Evolutionary conservation across 2,888 invertebrate genomes (phyloP).

Genomic region (Hedya salicella): DNA sequence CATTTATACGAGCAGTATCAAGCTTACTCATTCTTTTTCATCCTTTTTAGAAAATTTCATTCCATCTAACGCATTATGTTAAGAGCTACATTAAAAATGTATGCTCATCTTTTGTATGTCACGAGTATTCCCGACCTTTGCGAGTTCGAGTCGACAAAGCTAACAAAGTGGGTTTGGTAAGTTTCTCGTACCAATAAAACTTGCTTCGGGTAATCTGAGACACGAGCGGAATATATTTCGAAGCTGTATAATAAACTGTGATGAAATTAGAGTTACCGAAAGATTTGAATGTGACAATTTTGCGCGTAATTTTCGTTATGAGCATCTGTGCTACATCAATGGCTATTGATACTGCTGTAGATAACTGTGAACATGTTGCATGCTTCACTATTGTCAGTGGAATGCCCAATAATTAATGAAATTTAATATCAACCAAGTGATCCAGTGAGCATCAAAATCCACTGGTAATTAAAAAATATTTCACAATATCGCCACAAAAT

Average conservation of each 20-base stretch:
- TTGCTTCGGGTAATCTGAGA: conserved; percentile 56
- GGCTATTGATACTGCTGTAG: no score
- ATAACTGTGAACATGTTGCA: no score
- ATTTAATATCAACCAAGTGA: no score
- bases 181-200: conserved; percentile 60
- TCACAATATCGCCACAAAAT: no score
- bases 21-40: conserved; percentile 35
- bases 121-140: conserved; percentile 45
- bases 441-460: no score
- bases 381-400: no score
- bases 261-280: conserved; percentile 19
- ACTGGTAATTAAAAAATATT: no score
- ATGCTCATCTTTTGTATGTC: conserved; percentile 54
- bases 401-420: no score
- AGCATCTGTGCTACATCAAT: no score
- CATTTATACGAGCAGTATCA: conserved; percentile 32
- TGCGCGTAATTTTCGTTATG: neutral
- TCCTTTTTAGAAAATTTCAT: conserved; percentile 44
- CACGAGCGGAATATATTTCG: conserved; percentile 50
- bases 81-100: conserved; percentile 59
- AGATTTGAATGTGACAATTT: conserved; percentile 11
- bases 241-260: conserved; percentile 32
- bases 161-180: conserved; percentile 53
- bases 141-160: conserved; percentile 46
- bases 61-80: conserved; percentile 47